Evolutionary conservation across 2,888 invertebrate species (phyloP).

Genomic region (Chrysolina haemoptera): DNA sequence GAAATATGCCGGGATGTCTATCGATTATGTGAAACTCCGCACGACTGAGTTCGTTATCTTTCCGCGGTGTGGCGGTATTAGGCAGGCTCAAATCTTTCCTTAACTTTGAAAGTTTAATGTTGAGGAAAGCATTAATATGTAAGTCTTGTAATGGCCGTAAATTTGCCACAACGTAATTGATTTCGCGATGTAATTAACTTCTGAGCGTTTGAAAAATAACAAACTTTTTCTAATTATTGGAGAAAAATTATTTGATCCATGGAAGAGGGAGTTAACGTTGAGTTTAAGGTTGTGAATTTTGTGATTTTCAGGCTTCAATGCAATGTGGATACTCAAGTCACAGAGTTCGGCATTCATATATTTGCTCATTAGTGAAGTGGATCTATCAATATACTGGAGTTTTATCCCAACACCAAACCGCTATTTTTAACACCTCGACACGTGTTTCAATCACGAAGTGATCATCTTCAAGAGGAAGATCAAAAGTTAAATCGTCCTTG

Average conservation of each 20-base stretch:
- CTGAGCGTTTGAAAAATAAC: constrained; percentile 54
- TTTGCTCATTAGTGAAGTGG: no score
- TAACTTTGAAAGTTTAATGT: constrained; percentile 35
- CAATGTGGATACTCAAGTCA: no score
- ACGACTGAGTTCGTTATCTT: constrained; percentile 46
- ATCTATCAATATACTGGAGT: no score
- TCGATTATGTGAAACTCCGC: constrained; percentile 50
- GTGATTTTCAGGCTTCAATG: not conserved
- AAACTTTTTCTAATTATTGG: constrained; percentile 44
- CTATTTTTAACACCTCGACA: no score
- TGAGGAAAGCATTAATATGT: constrained; percentile 59
- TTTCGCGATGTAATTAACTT: constrained; percentile 62
- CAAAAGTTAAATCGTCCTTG: no score
- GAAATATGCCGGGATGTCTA: constrained; percentile 44
- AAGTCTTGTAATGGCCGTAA: constrained; percentile 60
- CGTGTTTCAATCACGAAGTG: no score
- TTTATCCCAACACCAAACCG: no score
- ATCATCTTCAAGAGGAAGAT: no score
- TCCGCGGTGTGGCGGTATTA: constrained; percentile 41
- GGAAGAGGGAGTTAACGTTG: not conserved
- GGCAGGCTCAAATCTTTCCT: constrained; percentile 18
- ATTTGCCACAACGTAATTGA: constrained; percentile 62
- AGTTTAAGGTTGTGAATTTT: not conserved
- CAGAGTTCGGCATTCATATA: no score
- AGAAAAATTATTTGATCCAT: constrained; percentile 33